Conservation (phyloP, 2,888 invertebrate genomes). For the Diabrotica balteata region DNA sequence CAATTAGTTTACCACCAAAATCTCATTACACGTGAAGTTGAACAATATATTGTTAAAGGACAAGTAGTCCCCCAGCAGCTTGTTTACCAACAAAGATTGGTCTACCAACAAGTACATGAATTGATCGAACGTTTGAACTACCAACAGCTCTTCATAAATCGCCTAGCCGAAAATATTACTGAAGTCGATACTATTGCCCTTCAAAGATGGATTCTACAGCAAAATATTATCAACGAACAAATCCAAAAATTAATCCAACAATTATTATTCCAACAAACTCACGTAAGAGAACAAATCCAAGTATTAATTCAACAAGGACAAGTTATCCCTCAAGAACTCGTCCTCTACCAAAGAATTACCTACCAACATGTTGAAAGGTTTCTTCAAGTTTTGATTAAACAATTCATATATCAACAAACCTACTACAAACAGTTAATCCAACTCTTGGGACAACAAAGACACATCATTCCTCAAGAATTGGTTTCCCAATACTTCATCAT, state of each 20-base stretch:
- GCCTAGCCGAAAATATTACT: neutral
- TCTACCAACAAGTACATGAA: neutral
- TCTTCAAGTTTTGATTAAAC: neutral
- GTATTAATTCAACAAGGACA: neutral
- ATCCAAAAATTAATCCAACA: neutral
- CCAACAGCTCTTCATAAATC: neutral
- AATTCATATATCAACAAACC: neutral
- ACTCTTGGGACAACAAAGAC: neutral
- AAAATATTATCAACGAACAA: neutral
- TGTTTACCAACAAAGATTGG: neutral
- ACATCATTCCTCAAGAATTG: neutral
- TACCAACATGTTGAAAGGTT: neutral
- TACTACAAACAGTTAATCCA: neutral
- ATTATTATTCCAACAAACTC: neutral
- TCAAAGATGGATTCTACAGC: neutral
- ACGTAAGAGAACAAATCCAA: neutral
- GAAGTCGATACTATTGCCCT: neutral
- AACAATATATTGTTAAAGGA: conserved; percentile 1
- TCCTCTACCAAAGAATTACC: neutral
- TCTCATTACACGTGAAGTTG: conserved; percentile 3
- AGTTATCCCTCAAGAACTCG: neutral
- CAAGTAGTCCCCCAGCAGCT: conserved; percentile 8
- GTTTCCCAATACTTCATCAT: neutral
- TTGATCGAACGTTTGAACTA: neutral
- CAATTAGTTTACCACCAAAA: neutral